These are phyloP conservation scores for Drosophila kambysellisi DNA, from an alignment of 2,888 invertebrate genomes.

Conservation along the genomic window DNA sequence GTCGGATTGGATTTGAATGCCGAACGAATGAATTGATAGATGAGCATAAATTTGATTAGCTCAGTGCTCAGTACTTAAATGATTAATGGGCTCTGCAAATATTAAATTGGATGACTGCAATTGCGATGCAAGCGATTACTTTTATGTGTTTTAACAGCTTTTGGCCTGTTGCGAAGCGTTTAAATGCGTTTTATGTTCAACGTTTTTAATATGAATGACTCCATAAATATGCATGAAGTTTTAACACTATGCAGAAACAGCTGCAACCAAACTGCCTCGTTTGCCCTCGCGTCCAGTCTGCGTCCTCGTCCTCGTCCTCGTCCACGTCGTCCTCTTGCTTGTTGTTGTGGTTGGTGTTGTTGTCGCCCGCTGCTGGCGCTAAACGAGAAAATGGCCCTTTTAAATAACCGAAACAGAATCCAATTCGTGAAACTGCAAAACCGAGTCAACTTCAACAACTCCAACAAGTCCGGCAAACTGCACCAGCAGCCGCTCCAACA, in stretches of 20 bases:
- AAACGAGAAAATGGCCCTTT: conserved; percentile 70
- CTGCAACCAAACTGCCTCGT: conserved; percentile 46
- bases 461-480: conserved; percentile 31
- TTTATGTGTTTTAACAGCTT: conserved; percentile 56
- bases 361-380: conserved; percentile 14
- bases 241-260: conserved; percentile 78
- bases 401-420: conserved; percentile 76
- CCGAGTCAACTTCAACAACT: conserved; percentile 38
- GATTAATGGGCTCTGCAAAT: conserved; percentile 36
- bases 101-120: conserved; percentile 39
- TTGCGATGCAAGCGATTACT: conserved; percentile 51
- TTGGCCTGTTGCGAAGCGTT: conserved; percentile 49
- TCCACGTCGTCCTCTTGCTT: background rate
- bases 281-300: conserved; percentile 2
- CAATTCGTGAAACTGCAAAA: conserved; percentile 56
- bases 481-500: conserved; percentile 39
- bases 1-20: conserved; percentile 40
- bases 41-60: conserved; percentile 32
- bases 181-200: conserved; percentile 74
- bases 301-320: background rate
- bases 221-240: conserved; percentile 80
- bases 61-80: conserved; percentile 14
- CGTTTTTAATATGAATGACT: conserved; percentile 78
- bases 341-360: background rate
- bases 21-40: conserved; percentile 22